Percentiles rank a stretch among this genome's conserved stretches.
Evolutionary conservation across 2,888 invertebrate genomes (phyloP).

Genomic region (Mellilla xanthometata): DNA sequence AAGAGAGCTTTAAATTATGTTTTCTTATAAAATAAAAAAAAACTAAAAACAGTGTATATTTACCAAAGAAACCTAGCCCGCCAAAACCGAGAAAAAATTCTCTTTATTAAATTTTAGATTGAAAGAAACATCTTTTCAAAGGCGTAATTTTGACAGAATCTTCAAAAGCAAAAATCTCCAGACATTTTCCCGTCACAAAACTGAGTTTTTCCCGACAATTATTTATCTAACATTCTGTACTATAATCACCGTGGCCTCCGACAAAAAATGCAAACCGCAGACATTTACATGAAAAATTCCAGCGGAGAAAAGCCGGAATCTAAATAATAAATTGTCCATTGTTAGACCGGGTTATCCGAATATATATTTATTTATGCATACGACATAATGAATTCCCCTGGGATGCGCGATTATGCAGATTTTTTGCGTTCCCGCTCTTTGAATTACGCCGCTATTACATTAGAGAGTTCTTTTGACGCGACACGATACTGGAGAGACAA

Average conservation of each 20-base stretch:
- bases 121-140: conserved; percentile 22
- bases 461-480: conserved; percentile 20
- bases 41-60: no score
- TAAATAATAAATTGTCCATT: conserved; percentile 80
- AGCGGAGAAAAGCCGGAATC: conserved; percentile 59
- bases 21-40: no score
- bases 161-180: conserved; percentile 23
- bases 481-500: no score
- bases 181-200: conserved; percentile 22
- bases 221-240: conserved; percentile 46
- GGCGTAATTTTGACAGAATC: conserved; percentile 32
- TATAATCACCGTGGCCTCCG: conserved; percentile 49
- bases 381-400: conserved; percentile 71
- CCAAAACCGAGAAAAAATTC: no score
- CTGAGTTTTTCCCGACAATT: conserved; percentile 39
- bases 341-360: conserved; percentile 62
- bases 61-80: no score
- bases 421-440: conserved; percentile 46
- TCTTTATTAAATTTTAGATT: no score
- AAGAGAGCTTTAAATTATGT: no score
- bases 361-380: conserved; percentile 73
- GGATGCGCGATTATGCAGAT: conserved; percentile 64
- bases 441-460: conserved; percentile 44
- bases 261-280: conserved; percentile 48
- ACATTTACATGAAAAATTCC: conserved; percentile 69